These are phyloP conservation scores for Platalea minor DNA, from an alignment of 2,797 vertebrate genomes.

Conservation along the genomic window DNA sequence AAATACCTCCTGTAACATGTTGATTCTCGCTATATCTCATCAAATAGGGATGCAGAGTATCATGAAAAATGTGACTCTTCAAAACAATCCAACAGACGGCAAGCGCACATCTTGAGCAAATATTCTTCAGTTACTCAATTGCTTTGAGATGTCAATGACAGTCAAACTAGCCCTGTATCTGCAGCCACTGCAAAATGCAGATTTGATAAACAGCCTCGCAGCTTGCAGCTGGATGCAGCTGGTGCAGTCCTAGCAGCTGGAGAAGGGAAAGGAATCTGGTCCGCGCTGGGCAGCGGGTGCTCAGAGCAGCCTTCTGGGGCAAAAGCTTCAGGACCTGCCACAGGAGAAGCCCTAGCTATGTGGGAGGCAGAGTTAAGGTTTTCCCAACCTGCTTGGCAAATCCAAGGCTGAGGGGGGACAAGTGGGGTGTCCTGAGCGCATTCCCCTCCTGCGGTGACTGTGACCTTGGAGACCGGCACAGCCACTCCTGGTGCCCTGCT, in stretches of 20 bases:
- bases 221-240: background rate
- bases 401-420: background rate
- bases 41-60: background rate
- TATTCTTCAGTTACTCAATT: background rate
- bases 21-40: background rate
- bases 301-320: background rate
- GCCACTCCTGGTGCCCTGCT: background rate
- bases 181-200: background rate
- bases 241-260: background rate
- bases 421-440: too few species aligned
- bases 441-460: accelerated
- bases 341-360: background rate
- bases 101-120: background rate
- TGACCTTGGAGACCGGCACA: accelerated
- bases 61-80: background rate
- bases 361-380: background rate
- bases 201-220: background rate
- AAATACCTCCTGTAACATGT: background rate
- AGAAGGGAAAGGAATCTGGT: background rate
- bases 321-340: background rate
- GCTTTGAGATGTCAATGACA: background rate
- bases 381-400: background rate
- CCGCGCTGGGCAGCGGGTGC: accelerated
- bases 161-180: background rate
- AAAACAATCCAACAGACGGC: background rate